Base-by-base conservation (phyloP, 2,888 invertebrate species). In the Caenorhabditis sinica region DNA sequence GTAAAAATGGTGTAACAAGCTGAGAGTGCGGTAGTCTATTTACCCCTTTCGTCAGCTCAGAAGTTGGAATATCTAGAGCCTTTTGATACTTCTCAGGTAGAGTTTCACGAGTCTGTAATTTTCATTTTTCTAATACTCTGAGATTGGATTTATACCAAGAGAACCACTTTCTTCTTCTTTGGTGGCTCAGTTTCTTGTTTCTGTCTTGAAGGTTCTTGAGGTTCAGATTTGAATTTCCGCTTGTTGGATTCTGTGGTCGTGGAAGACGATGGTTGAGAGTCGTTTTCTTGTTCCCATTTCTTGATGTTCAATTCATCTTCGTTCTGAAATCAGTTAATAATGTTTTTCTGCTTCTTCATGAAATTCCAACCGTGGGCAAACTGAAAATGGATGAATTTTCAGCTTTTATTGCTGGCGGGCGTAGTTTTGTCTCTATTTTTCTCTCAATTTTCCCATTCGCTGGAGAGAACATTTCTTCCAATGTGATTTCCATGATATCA, bases 241-340 rank as follows among this genome's bases (percentile, higher is more conserved):
- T 58, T 58, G 30, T 43, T 75, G 3, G 45, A 30, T n/a, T 69
- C 69, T 13, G 25, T 25, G 20, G 25, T 9, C n/a, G 33, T 3
- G 20, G 58, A 66, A 33, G 58, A 36, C 0, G 30, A 13, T 28
- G 36, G 25, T 49, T 60, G 58, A 28, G 30, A 20, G 28, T 53
- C 77, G 51, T 60, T 36, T 61, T 60, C 69, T 33, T 69, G 60
- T 17, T 77, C 69, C 60, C 60, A 61, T 23, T 49, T 60, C 30
- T 77, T 77, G 17, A 69, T 36, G 51, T 71, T 40, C 53, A 83
- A 30, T 40, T 83, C 83, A 28, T 83, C 83, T 49, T 83, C 83
- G 43, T 74, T 74, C 83, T 83, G 61, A 68, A 68, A 77, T n/a
- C n/a, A 58, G 8, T 9, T 13, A 8, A 17, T 30, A 13, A 3